Evolutionary conservation across 2,113 vertebrate genomes (phyloP), one percentile per base, ranked within the genome.

Genomic region (Oxygymnocypris stewartii): DNA sequence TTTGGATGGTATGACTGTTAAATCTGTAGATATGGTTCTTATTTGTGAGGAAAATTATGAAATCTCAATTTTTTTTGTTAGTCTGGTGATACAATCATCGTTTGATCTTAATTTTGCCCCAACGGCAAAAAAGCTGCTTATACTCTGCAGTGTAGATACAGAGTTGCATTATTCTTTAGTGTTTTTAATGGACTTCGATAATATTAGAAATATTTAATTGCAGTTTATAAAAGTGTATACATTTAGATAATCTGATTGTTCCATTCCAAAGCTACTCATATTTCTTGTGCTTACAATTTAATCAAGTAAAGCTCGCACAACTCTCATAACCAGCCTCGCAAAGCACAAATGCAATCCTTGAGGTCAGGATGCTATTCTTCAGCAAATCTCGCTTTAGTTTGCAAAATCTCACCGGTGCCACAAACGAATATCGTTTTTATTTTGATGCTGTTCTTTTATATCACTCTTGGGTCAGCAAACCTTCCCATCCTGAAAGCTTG

Each of bases 401-500:
- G 31, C 12, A 13, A 71, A 67, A 65, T 82, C 59, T 31, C 79
- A 65, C 40, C 42, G 25, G 61, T 44, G 57, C 59, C 81, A 71
- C 63, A 51, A 54, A 31, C 13, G 61, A 82, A 82, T 14, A 20
- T 3, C 2, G 20, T 54, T 73, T 84, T 47, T 11, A 54, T 54
- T 74, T 51, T 84, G 49, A 71, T 31, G 28, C n/a, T 12, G 7
- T 84, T 74, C 28, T 82, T 69, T 44, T n/a, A 80, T 61, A 57
- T 61, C 57, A 44, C 59, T 65, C 63, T 82, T 82, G 81, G 81
- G 81, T 82, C 81, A 82, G 63, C 61, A 82, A 37, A n/a, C 28
- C 59, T 6, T 47, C 79, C 40, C 79, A 65, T 23, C 44, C 65
- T n/a, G 42, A 82, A 12, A 82, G 51, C 44, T 67, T 0, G 7